Conservation (phyloP, 2,888 invertebrate genomes). For the Drosophila yooni region DNA sequence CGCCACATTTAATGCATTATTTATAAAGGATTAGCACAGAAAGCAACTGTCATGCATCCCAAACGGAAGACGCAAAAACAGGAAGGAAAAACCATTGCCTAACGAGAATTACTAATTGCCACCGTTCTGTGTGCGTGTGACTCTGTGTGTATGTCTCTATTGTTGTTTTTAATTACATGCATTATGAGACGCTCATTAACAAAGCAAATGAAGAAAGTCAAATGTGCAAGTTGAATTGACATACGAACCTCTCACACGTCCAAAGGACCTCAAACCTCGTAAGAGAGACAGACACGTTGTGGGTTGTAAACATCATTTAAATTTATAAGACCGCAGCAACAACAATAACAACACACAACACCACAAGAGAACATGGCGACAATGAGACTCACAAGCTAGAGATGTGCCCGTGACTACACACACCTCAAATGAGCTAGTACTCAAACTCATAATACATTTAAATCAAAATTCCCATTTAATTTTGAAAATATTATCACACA, state of each 20-base stretch:
- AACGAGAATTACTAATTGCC: constrained; percentile 77
- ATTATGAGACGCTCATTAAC: constrained; percentile 78
- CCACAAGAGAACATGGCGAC: constrained; percentile 25
- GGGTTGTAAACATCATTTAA: constrained; percentile 64
- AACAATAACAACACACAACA: constrained; percentile 19
- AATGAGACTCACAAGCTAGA: constrained; percentile 32
- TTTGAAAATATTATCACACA: not conserved
- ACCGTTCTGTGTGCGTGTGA: constrained; percentile 26
- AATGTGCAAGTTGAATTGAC: constrained; percentile 56
- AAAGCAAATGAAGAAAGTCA: constrained; percentile 76
- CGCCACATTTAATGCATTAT: constrained; percentile 72
- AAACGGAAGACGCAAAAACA: constrained; percentile 60
- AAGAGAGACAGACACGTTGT: constrained; percentile 33
- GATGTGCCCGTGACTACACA: constrained; percentile 34
- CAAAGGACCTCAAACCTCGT: constrained; percentile 32
- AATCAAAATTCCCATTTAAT: not conserved
- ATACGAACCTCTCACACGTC: constrained; percentile 33
- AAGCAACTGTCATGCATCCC: constrained; percentile 59
- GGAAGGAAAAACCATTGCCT: constrained; percentile 72
- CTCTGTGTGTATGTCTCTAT: constrained; percentile 37
- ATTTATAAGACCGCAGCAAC: constrained; percentile 64
- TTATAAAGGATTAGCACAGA: constrained; percentile 74
- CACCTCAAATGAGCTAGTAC: not conserved
- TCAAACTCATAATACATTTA: not conserved
- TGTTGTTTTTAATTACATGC: constrained; percentile 74